Conservation (phyloP, 2,888 invertebrate genomes). For the Pecten maximus region DNA sequence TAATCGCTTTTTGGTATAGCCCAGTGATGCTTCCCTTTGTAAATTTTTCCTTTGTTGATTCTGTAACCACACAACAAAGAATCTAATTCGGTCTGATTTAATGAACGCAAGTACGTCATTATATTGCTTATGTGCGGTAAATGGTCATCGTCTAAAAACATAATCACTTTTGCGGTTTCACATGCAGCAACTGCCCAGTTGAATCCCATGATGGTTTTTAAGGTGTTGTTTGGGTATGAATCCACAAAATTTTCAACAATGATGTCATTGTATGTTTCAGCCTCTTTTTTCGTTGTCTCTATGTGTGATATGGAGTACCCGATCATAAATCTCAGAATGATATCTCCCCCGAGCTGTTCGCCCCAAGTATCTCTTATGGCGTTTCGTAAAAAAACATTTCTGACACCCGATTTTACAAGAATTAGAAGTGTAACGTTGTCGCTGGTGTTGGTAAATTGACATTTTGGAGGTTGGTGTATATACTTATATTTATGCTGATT, state of each 20-base stretch:
- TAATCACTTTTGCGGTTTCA: not conserved
- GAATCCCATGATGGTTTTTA: not conserved
- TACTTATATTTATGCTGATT: not conserved
- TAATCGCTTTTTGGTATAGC: not conserved
- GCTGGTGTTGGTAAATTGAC: not conserved
- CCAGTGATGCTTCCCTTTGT: not conserved
- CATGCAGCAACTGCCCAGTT: not conserved
- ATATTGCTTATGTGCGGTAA: not conserved
- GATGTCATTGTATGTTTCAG: not conserved
- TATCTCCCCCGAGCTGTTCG: not conserved
- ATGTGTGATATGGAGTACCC: not conserved
- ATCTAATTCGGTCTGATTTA: not conserved
- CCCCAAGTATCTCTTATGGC: not conserved
- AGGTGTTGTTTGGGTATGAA: not conserved
- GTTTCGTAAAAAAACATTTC: not conserved
- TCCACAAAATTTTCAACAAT: not conserved
- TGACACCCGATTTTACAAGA: not conserved
- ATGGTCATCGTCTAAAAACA: not conserved
- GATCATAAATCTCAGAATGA: not conserved
- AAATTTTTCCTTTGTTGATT: not conserved
- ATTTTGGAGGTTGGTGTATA: not conserved
- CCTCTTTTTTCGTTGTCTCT: not conserved
- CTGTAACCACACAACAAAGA: not conserved
- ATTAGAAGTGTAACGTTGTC: not conserved
- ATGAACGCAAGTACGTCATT: not conserved